phyloP scores from a whole-genome alignment of 2,888 invertebrate species.

The Augiades crinisus region DNA sequence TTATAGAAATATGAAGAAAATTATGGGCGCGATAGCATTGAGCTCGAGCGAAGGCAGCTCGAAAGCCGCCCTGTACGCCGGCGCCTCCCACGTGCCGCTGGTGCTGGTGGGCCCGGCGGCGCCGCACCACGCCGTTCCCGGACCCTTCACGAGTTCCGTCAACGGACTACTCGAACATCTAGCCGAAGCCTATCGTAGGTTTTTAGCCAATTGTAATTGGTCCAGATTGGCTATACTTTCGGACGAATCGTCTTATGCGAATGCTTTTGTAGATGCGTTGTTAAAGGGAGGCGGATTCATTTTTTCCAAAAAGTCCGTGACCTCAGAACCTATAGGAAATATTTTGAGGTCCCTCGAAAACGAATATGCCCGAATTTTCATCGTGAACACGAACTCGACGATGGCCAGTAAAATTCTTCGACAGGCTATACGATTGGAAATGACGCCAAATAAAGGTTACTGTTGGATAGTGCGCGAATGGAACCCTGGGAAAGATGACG shows the following conservation, averaged over 20 bases:
- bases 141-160: conserved; percentile 28
- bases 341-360: conserved; percentile 30
- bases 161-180: conserved; percentile 33
- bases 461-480: conserved; percentile 54
- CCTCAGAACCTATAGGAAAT: conserved; percentile 5
- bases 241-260: conserved; percentile 58
- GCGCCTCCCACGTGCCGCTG: conserved; percentile 22
- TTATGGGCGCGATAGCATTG: conserved; percentile 27
- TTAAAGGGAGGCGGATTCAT: neutral
- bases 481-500: conserved; percentile 29
- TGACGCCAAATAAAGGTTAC: conserved; percentile 67
- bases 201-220: conserved; percentile 75
- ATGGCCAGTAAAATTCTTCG: conserved; percentile 86
- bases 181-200: conserved; percentile 30
- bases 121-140: conserved; percentile 24
- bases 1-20: neutral
- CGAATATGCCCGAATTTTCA: conserved; percentile 86
- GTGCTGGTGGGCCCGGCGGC: conserved; percentile 33
- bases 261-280: conserved; percentile 25
- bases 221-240: conserved; percentile 87
- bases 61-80: neutral
- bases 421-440: conserved; percentile 51
- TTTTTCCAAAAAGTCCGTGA: conserved; percentile 12
- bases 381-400: conserved; percentile 87
- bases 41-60: conserved; percentile 18